Conservation (phyloP, 2,113 vertebrate genomes). For the Ptyas mucosa region DNA sequence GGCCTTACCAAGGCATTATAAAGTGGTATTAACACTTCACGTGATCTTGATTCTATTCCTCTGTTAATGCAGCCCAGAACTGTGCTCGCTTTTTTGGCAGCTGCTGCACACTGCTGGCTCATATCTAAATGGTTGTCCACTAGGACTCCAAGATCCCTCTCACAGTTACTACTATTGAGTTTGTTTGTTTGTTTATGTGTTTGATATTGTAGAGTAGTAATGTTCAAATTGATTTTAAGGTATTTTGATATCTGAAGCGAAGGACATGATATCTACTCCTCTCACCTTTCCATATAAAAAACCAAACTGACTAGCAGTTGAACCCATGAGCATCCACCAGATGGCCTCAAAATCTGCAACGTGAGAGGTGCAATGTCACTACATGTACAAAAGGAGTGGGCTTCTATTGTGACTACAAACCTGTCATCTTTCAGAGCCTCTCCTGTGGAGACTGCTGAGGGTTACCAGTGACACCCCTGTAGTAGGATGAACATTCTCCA, state of each 20-base stretch:
- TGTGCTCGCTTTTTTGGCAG: no score
- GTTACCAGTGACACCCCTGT: neutral
- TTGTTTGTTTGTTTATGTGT: no score
- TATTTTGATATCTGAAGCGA: neutral
- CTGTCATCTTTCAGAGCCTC: neutral
- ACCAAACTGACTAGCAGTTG: neutral
- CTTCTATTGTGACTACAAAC: neutral
- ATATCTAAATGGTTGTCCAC: no score
- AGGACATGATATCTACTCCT: neutral
- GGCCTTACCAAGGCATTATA: no score
- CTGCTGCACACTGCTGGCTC: no score
- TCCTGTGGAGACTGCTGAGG: neutral
- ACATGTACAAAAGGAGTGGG: neutral
- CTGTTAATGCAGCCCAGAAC: no score
- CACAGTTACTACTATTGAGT: no score
- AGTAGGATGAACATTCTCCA: neutral
- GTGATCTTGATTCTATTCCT: no score
- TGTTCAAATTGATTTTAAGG: neutral
- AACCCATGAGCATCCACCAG: neutral
- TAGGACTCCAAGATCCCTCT: no score
- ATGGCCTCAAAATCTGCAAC: neutral
- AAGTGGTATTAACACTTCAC: no score
- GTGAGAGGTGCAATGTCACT: neutral
- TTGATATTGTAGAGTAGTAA: neutral
- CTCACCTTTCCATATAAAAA: neutral